Evolutionary conservation across 2,888 invertebrate species (phyloP).

Genomic region (Leuctra nigra): DNA sequence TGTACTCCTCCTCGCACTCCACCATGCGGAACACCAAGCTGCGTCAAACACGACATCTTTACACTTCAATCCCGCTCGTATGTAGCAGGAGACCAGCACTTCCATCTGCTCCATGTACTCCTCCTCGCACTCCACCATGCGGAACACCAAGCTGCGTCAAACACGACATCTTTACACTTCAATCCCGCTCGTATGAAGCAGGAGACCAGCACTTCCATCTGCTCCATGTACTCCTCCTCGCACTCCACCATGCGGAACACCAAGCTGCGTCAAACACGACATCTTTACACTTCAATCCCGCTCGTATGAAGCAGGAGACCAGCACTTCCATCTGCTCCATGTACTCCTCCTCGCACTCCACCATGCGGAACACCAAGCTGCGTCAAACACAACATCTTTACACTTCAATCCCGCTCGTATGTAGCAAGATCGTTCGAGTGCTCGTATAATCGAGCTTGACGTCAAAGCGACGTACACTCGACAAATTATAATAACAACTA

Average conservation of each 20-base stretch:
- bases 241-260: slow-evolving; percentile 91
- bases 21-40: slow-evolving; percentile 87
- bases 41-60: slow-evolving; percentile 34
- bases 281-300: slow-evolving; percentile 71
- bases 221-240: slow-evolving; percentile 88
- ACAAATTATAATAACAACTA: too few relatives aligned
- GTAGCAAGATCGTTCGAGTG: too few relatives aligned
- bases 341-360: slow-evolving; percentile 91
- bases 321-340: slow-evolving; percentile 80
- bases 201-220: slow-evolving; percentile 76
- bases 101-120: slow-evolving; percentile 92
- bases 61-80: too few relatives aligned
- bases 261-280: slow-evolving; percentile 80
- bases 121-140: slow-evolving; percentile 90
- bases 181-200: too few relatives aligned
- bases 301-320: slow-evolving; percentile 84
- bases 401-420: too few relatives aligned
- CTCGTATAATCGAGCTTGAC: too few relatives aligned
- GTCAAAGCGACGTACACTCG: too few relatives aligned
- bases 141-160: slow-evolving; percentile 67
- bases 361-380: slow-evolving; percentile 86
- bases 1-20: slow-evolving; percentile 89
- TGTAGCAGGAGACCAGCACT: slow-evolving; percentile 67
- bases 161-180: too few relatives aligned
- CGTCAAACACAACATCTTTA: too few relatives aligned